Percentiles rank a stretch among this genome's conserved stretches.
Conservation (phyloP, 2,113 vertebrate genomes). For the Oxyruncus cristatus region DNA sequence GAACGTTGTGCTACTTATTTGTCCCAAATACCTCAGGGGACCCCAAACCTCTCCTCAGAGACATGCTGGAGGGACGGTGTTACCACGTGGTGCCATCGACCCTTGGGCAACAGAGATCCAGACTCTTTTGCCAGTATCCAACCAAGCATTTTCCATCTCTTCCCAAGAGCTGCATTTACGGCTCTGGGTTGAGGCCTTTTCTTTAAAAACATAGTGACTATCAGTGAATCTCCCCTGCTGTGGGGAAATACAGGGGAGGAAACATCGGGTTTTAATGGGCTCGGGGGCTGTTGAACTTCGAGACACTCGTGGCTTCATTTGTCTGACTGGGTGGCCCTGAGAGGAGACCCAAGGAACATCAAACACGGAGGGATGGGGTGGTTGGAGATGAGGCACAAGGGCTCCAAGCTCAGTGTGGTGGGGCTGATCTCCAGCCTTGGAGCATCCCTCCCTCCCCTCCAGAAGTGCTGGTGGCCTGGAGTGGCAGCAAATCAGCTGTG, state of each 20-base stretch:
- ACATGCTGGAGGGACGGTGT: fast-evolving
- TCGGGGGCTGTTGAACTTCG: fast-evolving
- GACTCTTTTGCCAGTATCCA: background rate
- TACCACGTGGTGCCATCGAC: fast-evolving
- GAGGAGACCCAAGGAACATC: no score
- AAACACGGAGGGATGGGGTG: fast-evolving
- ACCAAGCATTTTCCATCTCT: background rate
- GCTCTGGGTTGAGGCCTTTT: background rate
- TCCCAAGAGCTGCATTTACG: background rate
- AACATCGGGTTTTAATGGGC: background rate
- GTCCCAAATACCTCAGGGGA: background rate
- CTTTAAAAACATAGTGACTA: fast-evolving
- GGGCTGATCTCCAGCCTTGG: background rate
- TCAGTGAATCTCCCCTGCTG: background rate
- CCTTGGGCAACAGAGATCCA: background rate
- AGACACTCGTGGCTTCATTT: fast-evolving
- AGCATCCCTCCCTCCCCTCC: background rate
- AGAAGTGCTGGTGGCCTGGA: background rate
- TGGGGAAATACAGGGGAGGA: background rate
- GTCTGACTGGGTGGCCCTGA: background rate
- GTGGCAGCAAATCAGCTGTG: background rate
- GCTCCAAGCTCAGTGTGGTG: fast-evolving
- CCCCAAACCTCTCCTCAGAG: background rate
- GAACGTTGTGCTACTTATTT: background rate
- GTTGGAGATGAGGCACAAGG: background rate